Conservation (phyloP, 2,113 vertebrate species). For the Onychorhynchus coronatus region DNA sequence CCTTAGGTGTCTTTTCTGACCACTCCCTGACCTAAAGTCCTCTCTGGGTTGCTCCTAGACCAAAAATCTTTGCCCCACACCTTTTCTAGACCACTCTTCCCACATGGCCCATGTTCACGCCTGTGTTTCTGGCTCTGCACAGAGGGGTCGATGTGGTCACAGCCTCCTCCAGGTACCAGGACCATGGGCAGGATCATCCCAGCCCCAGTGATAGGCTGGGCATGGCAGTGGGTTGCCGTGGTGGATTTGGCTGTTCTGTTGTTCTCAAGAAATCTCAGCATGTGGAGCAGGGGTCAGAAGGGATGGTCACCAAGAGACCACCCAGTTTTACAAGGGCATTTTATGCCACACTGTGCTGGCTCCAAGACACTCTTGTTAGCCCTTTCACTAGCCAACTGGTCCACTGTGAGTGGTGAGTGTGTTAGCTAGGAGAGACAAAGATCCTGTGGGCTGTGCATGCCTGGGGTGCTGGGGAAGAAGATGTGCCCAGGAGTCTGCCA, state of each 20-base stretch:
- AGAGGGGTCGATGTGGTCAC: accelerated
- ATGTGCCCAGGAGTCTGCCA: not conserved
- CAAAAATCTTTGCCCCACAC: not conserved
- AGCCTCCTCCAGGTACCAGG: not conserved
- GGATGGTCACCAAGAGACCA: not conserved
- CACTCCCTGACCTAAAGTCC: not conserved
- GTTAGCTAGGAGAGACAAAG: not conserved
- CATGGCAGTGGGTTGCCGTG: accelerated
- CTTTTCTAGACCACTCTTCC: not conserved
- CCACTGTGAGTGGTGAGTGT: accelerated
- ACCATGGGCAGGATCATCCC: not conserved
- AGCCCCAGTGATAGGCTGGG: not conserved
- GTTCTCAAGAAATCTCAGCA: not conserved
- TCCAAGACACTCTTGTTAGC: not conserved
- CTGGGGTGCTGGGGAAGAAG: not conserved
- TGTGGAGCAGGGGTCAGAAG: not conserved
- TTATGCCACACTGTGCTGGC: not conserved
- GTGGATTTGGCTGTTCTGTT: not conserved
- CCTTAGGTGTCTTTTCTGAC: not conserved
- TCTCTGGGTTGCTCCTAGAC: not conserved
- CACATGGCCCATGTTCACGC: accelerated
- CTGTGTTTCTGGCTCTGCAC: not conserved
- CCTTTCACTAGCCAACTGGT: not conserved
- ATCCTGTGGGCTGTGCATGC: not conserved
- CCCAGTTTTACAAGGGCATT: not conserved